These are phyloP conservation scores for Cotesia congregata DNA, from an alignment of 2,888 invertebrate genomes.

Conservation along the genomic window DNA sequence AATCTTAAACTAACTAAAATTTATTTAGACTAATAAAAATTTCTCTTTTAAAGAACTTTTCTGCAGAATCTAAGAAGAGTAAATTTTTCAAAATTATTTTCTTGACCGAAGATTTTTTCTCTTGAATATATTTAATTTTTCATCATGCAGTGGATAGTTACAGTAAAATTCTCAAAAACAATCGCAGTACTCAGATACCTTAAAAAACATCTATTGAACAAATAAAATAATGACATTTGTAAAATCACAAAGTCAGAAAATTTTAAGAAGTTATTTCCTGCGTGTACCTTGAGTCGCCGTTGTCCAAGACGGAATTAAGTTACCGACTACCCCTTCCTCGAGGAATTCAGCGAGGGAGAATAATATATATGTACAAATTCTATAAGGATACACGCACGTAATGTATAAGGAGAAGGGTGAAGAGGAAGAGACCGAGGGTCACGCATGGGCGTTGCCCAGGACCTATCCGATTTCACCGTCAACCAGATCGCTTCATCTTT, in stretches of 20 bases:
- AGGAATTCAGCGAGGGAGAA: conserved; percentile 30
- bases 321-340: conserved; percentile 52
- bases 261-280: conserved; percentile 18
- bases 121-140: too few species aligned
- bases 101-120: too few species aligned
- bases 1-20: too few species aligned
- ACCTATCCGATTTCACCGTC: conserved; percentile 64
- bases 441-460: conserved; percentile 64
- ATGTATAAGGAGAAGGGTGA: conserved; percentile 1
- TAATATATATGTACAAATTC: conserved; percentile 23
- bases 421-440: conserved; percentile 55
- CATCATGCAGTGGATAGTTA: too few species aligned
- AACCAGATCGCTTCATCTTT: conserved; percentile 56
- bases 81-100: too few species aligned
- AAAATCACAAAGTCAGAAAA: conserved; percentile 25
- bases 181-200: too few species aligned
- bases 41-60: too few species aligned
- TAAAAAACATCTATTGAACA: too few species aligned
- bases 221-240: neutral
- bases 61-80: too few species aligned
- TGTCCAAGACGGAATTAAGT: conserved; percentile 45
- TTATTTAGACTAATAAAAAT: too few species aligned
- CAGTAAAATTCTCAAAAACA: too few species aligned
- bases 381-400: conserved; percentile 9
- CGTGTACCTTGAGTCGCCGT: conserved; percentile 13